Evolutionary conservation across 1,140 invertebrate species (phyloP), one percentile per base, ranked within the genome.

Genomic region (Agrypnia vestita): DNA sequence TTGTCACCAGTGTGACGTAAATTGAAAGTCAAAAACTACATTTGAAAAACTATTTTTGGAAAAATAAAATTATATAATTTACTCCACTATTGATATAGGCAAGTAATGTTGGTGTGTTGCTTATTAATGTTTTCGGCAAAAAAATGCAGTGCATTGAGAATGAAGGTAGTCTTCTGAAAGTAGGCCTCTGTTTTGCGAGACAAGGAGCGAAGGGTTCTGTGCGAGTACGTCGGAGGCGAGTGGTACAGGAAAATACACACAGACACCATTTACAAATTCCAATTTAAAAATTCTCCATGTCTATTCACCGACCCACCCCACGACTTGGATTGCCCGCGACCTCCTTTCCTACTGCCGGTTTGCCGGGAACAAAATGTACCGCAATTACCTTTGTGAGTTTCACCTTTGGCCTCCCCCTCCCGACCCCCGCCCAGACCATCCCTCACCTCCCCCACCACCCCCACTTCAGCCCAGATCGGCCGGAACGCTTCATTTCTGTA

Each of bases 361-460:
- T 6, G 25, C 25, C 6, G 25, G 67, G 46, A 51, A 51, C 0
- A 21, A 47, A 49, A n/a, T 51, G 44, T 49, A 19, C 67, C 67
- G 47, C 67, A 71, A 71, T 71, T 71, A 71, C 67, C 67, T 71
- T 71, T 71, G 67, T 71, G 67, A 71, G 47, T 71, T 71, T 71
- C 47, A 47, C 67, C 47, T 71, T 71, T 49, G 67, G 25, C 55
- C 55, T 59, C 21, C 55, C 17, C 17, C 21, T 55, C 53, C n/a
- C n/a, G n/a, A n/a, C n/a, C 19, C 53, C 53, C 53, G 0, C n/a
- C 19, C 6, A 6, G n/a, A 55, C 53, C 53, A 1, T 17, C 53
- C 10, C 0, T 4, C 53, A n/a, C 53, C 53, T n/a, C 25, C 6
- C 25, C 25, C 10, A 0, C 25, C 25, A 19, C 25, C 13, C 10